phyloP scores from a whole-genome alignment of 1,140 invertebrate genomes.

The Octopus sinensis region DNA sequence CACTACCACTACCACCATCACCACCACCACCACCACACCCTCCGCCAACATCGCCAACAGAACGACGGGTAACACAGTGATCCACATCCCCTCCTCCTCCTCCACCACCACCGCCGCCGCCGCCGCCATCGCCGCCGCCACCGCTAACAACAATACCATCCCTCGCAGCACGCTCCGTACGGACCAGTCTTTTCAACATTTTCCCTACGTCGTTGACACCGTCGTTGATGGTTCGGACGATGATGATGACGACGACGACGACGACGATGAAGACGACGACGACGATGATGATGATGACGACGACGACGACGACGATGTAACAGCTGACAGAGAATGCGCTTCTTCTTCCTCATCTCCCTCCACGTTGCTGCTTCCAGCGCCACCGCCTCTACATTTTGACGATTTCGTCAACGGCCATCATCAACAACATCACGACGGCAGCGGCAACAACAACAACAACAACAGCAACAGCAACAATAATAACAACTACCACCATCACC shows the following conservation, averaged over 20 bases:
- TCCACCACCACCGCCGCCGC: neutral
- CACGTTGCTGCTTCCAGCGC: slow-evolving; percentile 20
- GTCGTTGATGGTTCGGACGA: neutral
- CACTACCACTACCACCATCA: neutral
- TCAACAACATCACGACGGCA: slow-evolving; percentile 20
- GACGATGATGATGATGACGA: neutral
- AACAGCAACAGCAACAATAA: slow-evolving; percentile 22
- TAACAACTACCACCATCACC: neutral
- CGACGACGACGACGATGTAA: neutral
- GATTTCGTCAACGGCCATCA: slow-evolving; percentile 4
- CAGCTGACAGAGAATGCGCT: neutral
- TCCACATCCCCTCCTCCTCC: too few species aligned
- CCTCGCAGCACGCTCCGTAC: neutral
- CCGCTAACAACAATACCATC: neutral
- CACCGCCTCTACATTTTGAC: slow-evolving; percentile 19
- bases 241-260: neutral
- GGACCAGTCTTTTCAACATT: neutral
- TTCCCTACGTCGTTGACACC: neutral
- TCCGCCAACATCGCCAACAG: neutral
- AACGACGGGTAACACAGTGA: neutral
- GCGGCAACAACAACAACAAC: slow-evolving; percentile 35
- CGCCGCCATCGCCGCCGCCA: neutral
- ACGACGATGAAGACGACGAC: neutral
- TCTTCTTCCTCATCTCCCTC: neutral
- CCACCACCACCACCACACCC: neutral